These are phyloP conservation scores for Tethea ocularis DNA, from an alignment of 2,888 invertebrate genomes.

Conservation along the genomic window DNA sequence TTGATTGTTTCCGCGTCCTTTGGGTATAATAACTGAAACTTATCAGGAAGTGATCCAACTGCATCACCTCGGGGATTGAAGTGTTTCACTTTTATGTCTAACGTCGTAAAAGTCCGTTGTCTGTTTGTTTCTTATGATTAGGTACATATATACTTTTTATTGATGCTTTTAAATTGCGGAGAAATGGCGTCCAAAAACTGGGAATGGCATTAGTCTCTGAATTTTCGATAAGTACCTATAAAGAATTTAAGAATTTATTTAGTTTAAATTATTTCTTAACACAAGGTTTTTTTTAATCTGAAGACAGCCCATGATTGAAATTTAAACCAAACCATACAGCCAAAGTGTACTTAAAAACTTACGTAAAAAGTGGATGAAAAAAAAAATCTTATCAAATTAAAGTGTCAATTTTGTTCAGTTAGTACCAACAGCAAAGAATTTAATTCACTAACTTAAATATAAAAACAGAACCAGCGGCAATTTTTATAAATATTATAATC, in stretches of 20 bases:
- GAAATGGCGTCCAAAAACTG: too few relatives aligned
- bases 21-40: neutral
- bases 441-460: conserved; percentile 1
- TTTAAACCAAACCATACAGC: too few relatives aligned
- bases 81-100: conserved; percentile 10
- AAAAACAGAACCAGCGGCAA: neutral
- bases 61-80: conserved; percentile 12
- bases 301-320: too few relatives aligned
- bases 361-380: neutral
- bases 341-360: neutral
- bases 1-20: neutral
- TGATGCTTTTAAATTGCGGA: neutral
- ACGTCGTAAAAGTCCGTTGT: neutral
- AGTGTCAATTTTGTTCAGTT: neutral
- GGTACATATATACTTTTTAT: too few relatives aligned
- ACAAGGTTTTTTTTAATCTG: too few relatives aligned
- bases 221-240: too few relatives aligned
- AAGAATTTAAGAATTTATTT: too few relatives aligned
- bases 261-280: too few relatives aligned
- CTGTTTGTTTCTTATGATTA: neutral
- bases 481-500: conserved; percentile 4
- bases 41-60: conserved; percentile 7
- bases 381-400: neutral
- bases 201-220: too few relatives aligned
- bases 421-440: neutral